Evolutionary conservation across 1,140 invertebrate genomes (phyloP), one percentile per base, ranked within the genome.

Genomic region (Lepidurus packardi): DNA sequence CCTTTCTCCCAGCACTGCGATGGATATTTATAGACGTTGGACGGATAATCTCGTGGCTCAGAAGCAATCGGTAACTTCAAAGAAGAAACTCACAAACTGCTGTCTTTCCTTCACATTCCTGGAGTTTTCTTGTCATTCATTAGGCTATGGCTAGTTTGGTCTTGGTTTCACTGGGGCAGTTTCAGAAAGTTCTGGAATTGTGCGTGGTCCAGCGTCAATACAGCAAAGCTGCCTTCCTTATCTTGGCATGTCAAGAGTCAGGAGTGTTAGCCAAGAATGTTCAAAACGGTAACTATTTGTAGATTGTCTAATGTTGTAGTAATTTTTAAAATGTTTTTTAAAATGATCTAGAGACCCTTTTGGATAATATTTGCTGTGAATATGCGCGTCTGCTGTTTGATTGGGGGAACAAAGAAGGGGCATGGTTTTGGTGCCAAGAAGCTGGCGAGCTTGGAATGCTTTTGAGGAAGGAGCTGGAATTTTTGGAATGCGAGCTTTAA

Each of bases 401-500:
- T 16, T 65, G 53, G 53, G 53, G 53, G 16, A 65, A 65, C 13
- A 65, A 65, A 16, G 53, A 9, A 65, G 53, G 53, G 16, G 53
- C 53, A 5, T 65, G 53, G 53, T 65, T 65, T 65, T 65, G 53
- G 53, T 65, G 53, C 21, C 16, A 7, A 7, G 21, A 65, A 65
- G 53, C 53, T 65, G 53, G 53, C 16, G 53, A 65, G 13, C 53
- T 13, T 65, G 53, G 53, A 65, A 65, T 65, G 53, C 53, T 65
- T 13, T 65, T 65, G 53, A 65, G 53, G 21, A 65, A 65, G 8
- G 53, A 65, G 7, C 53, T 65, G 7, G 53, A 65, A 8, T 65
- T 65, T 65, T 65, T 65, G 53, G 53, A 65, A 8, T 65, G 53
- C 53, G 53, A 65, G 13, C 8, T 65, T 65, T 65, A 16, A 65